Evolutionary conservation across 2,888 invertebrate genomes (phyloP).

Genomic region (Catocala fraxini): DNA sequence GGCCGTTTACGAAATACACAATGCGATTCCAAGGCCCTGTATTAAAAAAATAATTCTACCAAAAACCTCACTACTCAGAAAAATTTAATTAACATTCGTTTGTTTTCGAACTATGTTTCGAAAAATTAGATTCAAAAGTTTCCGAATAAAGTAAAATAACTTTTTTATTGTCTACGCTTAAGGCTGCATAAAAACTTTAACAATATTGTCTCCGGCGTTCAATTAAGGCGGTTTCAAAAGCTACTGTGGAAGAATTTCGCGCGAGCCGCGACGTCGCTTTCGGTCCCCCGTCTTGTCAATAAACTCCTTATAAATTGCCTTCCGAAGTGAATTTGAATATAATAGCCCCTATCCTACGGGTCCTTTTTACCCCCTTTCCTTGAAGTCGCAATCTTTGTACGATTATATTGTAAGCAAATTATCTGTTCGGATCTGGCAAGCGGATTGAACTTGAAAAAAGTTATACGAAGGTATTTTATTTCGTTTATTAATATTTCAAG

Average conservation of each 20-base stretch:
- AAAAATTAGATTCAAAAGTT: constrained; percentile 33
- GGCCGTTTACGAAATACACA: constrained; percentile 62
- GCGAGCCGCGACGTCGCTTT: constrained; percentile 61
- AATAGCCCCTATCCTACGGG: constrained; percentile 78
- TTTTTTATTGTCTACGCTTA: constrained; percentile 52
- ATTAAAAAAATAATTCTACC: too few species aligned
- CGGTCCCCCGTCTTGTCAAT: constrained; percentile 81
- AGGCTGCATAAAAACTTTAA: constrained; percentile 68
- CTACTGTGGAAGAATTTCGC: constrained; percentile 81
- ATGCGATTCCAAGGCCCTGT: constrained; percentile 5
- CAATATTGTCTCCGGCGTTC: constrained; percentile 79
- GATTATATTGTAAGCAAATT: constrained; percentile 88
- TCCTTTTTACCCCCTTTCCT: constrained; percentile 80
- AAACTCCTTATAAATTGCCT: constrained; percentile 87
- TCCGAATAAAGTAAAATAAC: constrained; percentile 35
- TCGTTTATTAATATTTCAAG: constrained; percentile 53
- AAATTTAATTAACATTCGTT: not conserved
- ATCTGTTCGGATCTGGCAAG: constrained; percentile 82
- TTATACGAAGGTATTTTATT: constrained; percentile 60
- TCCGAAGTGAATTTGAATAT: constrained; percentile 86
- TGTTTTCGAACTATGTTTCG: not conserved
- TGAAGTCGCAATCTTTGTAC: constrained; percentile 82
- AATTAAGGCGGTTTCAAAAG: constrained; percentile 77
- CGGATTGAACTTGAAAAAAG: constrained; percentile 63
- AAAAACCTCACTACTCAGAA: not conserved